These are phyloP conservation scores for Galerucella pusilla DNA, from an alignment of 2,888 invertebrate species.

Conservation along the genomic window DNA sequence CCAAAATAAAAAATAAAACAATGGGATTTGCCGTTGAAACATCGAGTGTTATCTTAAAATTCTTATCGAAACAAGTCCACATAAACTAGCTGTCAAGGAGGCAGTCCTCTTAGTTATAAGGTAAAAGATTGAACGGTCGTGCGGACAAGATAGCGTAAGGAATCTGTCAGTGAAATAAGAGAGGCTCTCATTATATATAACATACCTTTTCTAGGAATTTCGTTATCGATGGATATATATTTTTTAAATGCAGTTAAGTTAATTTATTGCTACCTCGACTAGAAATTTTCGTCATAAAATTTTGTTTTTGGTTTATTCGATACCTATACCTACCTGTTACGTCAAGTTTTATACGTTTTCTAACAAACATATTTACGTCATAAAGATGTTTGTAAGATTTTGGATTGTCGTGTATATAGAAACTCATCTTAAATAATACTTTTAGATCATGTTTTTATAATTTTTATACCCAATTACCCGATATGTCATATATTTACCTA, in stretches of 20 bases:
- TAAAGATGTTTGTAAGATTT: no score
- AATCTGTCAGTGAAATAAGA: conserved; percentile 32
- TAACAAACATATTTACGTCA: no score
- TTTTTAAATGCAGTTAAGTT: background rate
- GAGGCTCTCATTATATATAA: conserved; percentile 27
- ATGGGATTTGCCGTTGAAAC: conserved; percentile 60
- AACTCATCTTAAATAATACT: no score
- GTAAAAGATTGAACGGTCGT: conserved; percentile 53
- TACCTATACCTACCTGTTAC: background rate
- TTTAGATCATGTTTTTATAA: no score
- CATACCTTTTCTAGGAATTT: conserved; percentile 35
- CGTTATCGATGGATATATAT: conserved; percentile 3
- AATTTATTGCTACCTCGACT: background rate
- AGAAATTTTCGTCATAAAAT: background rate
- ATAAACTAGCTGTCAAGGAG: conserved; percentile 64
- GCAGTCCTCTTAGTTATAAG: conserved; percentile 56
- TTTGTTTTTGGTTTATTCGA: background rate
- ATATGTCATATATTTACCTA: background rate
- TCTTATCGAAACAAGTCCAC: conserved; percentile 63
- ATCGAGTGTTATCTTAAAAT: conserved; percentile 64
- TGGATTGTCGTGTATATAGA: no score
- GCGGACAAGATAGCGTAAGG: conserved; percentile 32
- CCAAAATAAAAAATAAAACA: conserved; percentile 57
- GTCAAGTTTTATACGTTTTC: background rate
- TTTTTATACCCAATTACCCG: no score